phyloP scores from a whole-genome alignment of 2,113 vertebrate species.

The Brachyistius frenatus region DNA sequence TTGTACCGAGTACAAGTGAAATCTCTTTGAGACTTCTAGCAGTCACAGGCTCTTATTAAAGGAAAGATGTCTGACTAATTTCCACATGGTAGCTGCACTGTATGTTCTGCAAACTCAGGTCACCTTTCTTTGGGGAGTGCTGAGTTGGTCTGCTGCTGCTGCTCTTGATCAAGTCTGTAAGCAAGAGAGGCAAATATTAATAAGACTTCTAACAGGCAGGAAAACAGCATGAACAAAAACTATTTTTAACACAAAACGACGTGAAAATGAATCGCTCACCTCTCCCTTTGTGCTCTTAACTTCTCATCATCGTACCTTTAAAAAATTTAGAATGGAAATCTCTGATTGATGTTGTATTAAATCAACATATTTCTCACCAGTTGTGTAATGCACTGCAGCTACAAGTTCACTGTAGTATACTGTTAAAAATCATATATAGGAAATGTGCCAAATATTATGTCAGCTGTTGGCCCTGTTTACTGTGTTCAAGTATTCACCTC shows the following conservation, averaged over 20 bases:
- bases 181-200: not conserved
- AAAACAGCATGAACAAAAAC: not conserved
- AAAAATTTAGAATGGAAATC: constrained; percentile 17
- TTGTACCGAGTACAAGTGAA: no score
- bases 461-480: constrained; percentile 4
- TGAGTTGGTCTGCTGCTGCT: constrained; percentile 61
- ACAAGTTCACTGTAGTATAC: not conserved
- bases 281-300: constrained; percentile 88
- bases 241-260: not conserved
- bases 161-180: constrained; percentile 78
- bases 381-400: no score
- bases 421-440: not conserved
- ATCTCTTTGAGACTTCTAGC: no score
- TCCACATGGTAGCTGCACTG: constrained; percentile 1
- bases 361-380: not conserved
- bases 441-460: not conserved
- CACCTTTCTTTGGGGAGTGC: constrained; percentile 79
- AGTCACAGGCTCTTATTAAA: not conserved
- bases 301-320: constrained; percentile 93
- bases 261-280: constrained; percentile 75
- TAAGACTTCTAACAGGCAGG: not conserved
- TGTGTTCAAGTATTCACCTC: not conserved
- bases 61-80: not conserved
- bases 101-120: constrained; percentile 38
- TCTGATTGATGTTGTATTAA: not conserved